phyloP scores from a whole-genome alignment of 2,113 vertebrate species.

The Scortum barcoo region DNA sequence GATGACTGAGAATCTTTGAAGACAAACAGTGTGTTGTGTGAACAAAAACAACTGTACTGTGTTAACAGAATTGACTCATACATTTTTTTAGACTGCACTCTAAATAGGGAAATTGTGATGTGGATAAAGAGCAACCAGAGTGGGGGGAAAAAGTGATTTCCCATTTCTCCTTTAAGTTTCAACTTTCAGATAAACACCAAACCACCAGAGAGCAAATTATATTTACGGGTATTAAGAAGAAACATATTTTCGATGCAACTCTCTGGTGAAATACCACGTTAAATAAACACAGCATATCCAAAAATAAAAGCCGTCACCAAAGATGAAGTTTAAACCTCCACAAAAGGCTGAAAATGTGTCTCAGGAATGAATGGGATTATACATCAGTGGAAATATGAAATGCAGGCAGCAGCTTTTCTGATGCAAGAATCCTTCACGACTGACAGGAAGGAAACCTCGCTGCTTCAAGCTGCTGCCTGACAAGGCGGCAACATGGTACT shows the following conservation, averaged over 20 bases:
- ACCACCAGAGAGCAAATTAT: neutral
- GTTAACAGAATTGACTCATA: neutral
- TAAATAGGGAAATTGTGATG: neutral
- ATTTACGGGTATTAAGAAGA: neutral
- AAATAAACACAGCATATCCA: constrained; percentile 36
- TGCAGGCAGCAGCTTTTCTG: constrained; percentile 57
- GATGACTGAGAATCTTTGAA: too few relatives aligned
- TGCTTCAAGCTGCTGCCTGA: constrained; percentile 46
- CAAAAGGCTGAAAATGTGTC: constrained; percentile 28
- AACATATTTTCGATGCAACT: neutral
- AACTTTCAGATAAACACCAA: constrained; percentile 15
- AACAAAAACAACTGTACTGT: neutral
- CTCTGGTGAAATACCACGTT: neutral
- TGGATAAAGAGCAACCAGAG: neutral
- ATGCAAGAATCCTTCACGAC: constrained; percentile 57
- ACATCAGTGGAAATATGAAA: constrained; percentile 59
- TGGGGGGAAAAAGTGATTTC: neutral
- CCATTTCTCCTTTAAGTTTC: neutral
- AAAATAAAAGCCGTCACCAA: constrained; percentile 43
- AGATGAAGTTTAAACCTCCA: constrained; percentile 24
- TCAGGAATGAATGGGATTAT: constrained; percentile 56
- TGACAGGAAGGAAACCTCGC: constrained; percentile 60
- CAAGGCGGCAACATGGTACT: constrained; percentile 46
- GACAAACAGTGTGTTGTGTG: neutral
- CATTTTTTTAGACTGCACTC: neutral